Conservation (phyloP, 2,113 vertebrate species). For the Micronisus gabar region DNA sequence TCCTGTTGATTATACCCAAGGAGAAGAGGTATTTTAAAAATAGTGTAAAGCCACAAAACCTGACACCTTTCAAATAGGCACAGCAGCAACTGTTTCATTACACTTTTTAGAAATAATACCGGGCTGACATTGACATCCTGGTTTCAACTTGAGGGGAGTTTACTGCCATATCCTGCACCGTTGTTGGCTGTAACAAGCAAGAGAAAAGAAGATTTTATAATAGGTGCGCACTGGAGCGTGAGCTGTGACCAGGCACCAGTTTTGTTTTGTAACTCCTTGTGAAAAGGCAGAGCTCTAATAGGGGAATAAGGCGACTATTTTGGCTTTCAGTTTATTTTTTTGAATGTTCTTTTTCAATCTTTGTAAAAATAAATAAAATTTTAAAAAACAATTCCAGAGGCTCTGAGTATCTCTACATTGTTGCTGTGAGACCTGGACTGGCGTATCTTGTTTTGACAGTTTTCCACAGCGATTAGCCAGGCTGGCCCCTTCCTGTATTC, state of each 20-base stretch:
- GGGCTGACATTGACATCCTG: not conserved
- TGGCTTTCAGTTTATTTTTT: not conserved
- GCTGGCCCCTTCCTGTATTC: not conserved
- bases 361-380: not conserved
- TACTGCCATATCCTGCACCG: not conserved
- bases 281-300: not conserved
- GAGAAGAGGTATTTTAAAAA: not conserved
- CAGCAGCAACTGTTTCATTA: not conserved
- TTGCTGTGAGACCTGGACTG: not conserved
- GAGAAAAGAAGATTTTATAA: not conserved
- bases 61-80: not conserved
- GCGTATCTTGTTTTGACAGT: not conserved
- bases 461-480: not conserved
- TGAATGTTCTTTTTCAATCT: not conserved
- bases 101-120: not conserved
- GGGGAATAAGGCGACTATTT: not conserved
- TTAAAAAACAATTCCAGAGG: not conserved
- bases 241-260: not conserved
- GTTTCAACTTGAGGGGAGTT: not conserved
- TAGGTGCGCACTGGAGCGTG: not conserved
- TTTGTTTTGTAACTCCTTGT: not conserved
- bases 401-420: not conserved
- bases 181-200: not conserved
- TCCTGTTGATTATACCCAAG: not conserved
- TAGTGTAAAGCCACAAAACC: not conserved